These are phyloP conservation scores for Helicoverpa assulta DNA, from an alignment of 2,888 invertebrate genomes.

Conservation along the genomic window DNA sequence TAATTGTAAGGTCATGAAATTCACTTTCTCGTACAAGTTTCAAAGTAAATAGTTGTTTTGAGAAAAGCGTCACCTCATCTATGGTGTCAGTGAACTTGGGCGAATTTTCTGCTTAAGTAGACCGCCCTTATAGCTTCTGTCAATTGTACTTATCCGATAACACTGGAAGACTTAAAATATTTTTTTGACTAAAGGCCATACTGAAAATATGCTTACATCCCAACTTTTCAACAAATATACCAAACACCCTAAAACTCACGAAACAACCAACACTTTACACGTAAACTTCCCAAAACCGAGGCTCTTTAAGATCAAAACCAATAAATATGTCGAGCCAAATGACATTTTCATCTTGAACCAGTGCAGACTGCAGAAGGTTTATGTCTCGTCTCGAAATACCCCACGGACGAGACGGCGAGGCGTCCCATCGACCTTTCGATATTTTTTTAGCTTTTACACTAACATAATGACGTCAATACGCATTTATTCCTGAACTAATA, in stretches of 20 bases:
- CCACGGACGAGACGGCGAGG: constrained; percentile 67
- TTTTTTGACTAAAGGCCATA: too few species aligned
- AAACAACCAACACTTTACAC: background rate
- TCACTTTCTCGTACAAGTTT: too few species aligned
- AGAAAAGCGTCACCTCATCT: too few species aligned
- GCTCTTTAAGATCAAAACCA: constrained; percentile 19
- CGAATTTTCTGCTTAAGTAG: too few species aligned
- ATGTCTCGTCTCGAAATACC: constrained; percentile 48
- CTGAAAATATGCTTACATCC: too few species aligned
- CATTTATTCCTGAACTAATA: constrained; percentile 55
- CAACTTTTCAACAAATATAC: too few species aligned
- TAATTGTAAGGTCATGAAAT: too few species aligned
- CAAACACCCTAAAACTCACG: background rate
- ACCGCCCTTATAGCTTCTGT: too few species aligned
- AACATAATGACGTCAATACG: constrained; percentile 57
- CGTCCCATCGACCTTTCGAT: constrained; percentile 65
- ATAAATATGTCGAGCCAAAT: constrained; percentile 12
- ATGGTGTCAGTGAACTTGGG: too few species aligned
- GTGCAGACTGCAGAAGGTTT: constrained; percentile 8
- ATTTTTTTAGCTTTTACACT: constrained; percentile 59
- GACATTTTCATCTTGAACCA: constrained; percentile 5
- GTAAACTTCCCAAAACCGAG: constrained; percentile 1
- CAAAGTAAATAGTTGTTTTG: too few species aligned
- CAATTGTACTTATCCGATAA: too few species aligned
- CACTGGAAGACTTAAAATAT: too few species aligned